These are phyloP conservation scores for Ophiodon elongatus DNA, from an alignment of 2,113 vertebrate species.

Conservation along the genomic window DNA sequence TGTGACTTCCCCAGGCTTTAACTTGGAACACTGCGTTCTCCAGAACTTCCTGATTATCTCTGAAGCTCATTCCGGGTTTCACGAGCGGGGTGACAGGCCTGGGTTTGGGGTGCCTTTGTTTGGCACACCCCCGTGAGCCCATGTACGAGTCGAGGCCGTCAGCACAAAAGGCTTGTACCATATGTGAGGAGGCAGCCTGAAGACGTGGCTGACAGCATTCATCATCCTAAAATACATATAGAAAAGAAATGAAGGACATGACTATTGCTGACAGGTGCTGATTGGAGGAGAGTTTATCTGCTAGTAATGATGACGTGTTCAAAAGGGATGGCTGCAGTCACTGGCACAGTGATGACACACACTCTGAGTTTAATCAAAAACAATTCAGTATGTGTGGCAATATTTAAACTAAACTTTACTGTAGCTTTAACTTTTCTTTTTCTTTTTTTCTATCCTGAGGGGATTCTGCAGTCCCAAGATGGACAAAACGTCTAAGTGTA, in stretches of 20 bases:
- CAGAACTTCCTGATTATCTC: background rate
- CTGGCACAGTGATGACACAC: background rate
- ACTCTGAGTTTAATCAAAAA: background rate
- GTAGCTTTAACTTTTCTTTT: background rate
- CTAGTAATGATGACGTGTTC: background rate
- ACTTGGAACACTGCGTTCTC: background rate
- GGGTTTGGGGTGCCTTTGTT: conserved; percentile 3
- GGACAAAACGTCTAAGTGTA: background rate
- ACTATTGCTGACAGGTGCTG: no score
- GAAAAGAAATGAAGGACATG: background rate
- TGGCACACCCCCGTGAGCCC: background rate
- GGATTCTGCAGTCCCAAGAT: background rate
- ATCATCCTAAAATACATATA: conserved; percentile 47
- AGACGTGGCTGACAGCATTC: conserved; percentile 22
- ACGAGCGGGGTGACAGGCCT: background rate
- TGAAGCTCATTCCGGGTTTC: background rate
- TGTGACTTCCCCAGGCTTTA: background rate
- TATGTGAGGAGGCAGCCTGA: background rate
- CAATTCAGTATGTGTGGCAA: background rate
- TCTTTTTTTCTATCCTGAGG: background rate
- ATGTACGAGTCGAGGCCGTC: background rate
- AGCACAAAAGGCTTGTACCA: background rate
- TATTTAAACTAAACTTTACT: background rate
- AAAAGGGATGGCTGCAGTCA: background rate
- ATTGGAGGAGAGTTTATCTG: background rate